phyloP scores from a whole-genome alignment of 2,888 invertebrate genomes.

The Microchrysa polita region DNA sequence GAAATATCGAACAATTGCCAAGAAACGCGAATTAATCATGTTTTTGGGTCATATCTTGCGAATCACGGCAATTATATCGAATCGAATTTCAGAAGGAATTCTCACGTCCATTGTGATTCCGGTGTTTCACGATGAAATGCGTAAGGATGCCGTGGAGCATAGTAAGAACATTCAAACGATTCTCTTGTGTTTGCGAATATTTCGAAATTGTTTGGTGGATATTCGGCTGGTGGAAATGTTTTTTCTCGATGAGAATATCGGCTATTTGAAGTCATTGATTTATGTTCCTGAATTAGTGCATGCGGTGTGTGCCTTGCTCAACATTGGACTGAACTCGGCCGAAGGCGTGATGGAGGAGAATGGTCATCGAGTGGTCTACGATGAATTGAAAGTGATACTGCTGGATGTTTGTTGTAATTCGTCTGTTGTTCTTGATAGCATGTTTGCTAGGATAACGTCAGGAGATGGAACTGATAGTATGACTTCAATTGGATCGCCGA shows the following conservation, averaged over 20 bases:
- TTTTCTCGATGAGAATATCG: slow-evolving; percentile 61
- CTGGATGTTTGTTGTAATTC: slow-evolving; percentile 52
- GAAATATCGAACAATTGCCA: slow-evolving; percentile 45
- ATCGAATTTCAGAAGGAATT: slow-evolving; percentile 59
- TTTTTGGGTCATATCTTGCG: slow-evolving; percentile 61
- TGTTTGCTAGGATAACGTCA: slow-evolving; percentile 23
- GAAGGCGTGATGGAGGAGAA: slow-evolving; percentile 59
- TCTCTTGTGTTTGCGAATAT: slow-evolving; percentile 60
- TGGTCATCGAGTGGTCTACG: slow-evolving; percentile 57
- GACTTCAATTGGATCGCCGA: background rate
- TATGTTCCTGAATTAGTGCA: slow-evolving; percentile 58
- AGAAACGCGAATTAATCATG: slow-evolving; percentile 50
- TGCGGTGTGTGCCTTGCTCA: slow-evolving; percentile 61
- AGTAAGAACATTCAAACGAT: slow-evolving; percentile 48
- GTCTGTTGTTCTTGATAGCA: slow-evolving; percentile 44
- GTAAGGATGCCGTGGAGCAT: slow-evolving; percentile 6
- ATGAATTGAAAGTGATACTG: slow-evolving; percentile 59
- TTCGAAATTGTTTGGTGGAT: slow-evolving; percentile 61
- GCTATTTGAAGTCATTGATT: slow-evolving; percentile 60
- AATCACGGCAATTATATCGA: slow-evolving; percentile 58
- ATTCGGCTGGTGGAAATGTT: slow-evolving; percentile 61
- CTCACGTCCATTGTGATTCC: slow-evolving; percentile 61
- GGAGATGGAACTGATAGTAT: background rate
- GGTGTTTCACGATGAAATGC: slow-evolving; percentile 59
- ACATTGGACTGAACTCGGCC: slow-evolving; percentile 62